Conservation (phyloP, 2,888 invertebrate genomes). For the Rhagophthalmus giganteus region DNA sequence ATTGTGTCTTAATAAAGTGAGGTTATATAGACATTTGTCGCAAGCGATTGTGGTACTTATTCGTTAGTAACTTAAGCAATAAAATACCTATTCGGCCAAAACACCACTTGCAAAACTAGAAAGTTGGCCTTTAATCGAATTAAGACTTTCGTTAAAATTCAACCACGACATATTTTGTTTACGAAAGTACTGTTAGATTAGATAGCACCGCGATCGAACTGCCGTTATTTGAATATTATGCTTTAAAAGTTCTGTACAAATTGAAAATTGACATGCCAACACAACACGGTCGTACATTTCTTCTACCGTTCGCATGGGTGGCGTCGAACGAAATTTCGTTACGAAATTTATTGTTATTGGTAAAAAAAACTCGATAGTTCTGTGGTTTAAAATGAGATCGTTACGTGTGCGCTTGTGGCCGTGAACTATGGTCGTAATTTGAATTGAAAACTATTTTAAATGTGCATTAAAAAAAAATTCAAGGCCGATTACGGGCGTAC, state of each 20-base stretch:
- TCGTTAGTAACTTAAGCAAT: background rate
- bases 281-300: conserved; percentile 1
- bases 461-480: no score
- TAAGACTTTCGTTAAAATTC: conserved; percentile 67
- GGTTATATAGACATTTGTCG: conserved; percentile 12
- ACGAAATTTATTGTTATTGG: no score
- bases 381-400: no score
- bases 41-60: background rate
- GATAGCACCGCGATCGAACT: no score
- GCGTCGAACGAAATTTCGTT: no score
- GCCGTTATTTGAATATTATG: background rate
- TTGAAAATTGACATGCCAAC: conserved; percentile 10
- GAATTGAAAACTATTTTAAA: no score
- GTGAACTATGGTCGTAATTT: no score
- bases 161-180: conserved; percentile 66
- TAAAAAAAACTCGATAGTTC: no score
- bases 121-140: conserved; percentile 82
- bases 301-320: no score
- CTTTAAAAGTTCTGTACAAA: background rate
- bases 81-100: conserved; percentile 61
- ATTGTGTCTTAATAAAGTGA: conserved; percentile 6
- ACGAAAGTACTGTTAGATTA: background rate
- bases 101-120: conserved; percentile 88
- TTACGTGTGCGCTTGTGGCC: no score
- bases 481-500: no score